A percentile compares a stretch with the other conserved stretches of the same genome.
phyloP scores from a whole-genome alignment of 2,888 invertebrate genomes.

The Metellina segmentata region DNA sequence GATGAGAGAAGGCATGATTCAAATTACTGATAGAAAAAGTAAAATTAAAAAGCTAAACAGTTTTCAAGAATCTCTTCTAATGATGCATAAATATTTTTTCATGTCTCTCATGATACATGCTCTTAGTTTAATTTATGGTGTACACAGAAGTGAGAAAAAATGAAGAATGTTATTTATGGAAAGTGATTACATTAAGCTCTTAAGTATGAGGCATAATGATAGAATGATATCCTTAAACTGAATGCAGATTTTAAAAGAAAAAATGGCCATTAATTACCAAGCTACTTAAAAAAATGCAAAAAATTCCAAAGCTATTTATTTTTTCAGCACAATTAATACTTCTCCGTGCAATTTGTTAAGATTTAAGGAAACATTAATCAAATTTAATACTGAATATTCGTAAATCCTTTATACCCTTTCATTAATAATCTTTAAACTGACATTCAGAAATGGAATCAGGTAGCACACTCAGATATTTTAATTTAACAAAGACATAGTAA shows the following conservation, averaged over 20 bases:
- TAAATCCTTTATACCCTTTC: background rate
- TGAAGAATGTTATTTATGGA: background rate
- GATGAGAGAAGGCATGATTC: background rate
- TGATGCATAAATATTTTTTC: background rate
- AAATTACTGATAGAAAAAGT: background rate
- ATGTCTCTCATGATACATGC: background rate
- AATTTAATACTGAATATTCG: background rate
- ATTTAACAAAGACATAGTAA: no score
- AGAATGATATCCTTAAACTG: background rate
- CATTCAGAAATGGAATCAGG: background rate
- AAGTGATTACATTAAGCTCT: background rate
- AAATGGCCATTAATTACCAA: background rate
- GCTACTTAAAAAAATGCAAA: background rate
- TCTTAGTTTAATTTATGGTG: background rate
- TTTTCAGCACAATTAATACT: background rate
- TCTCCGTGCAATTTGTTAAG: background rate
- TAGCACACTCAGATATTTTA: no score
- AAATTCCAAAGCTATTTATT: background rate
- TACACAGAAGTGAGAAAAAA: background rate
- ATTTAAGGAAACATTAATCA: background rate
- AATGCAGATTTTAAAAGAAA: background rate
- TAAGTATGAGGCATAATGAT: slow-evolving; percentile 1
- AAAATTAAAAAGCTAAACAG: background rate
- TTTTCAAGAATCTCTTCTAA: background rate
- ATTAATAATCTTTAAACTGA: background rate